Base-by-base conservation (phyloP, 2,113 vertebrate species). In the Solea senegalensis region DNA sequence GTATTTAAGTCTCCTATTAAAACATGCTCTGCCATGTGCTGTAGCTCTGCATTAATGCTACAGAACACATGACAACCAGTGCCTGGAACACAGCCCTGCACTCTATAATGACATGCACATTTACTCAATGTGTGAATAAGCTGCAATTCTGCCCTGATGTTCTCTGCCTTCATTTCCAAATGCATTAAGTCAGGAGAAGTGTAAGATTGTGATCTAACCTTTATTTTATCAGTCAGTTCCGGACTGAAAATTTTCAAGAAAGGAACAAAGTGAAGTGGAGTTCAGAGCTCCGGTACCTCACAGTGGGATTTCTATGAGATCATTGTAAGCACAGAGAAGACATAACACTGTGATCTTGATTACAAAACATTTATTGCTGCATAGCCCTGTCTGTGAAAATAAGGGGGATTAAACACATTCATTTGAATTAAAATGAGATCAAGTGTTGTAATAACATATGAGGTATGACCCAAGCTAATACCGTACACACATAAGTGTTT, bases 131-230 rank as follows among this genome's bases (percentile, higher is more conserved):
- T 39, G 56, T 55, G 41, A 56, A 76, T 48, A 55, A 6, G 3
- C 41, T 16, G 40, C 14, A 3, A 58, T 39, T 50, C 39, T 16
- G 40, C 10, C 3, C 16, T 13, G 49, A 66, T 44, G 56, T 43
- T 48, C 49, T 41, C 40, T n/a, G 51, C 46, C 39, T 34, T 50
- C 26, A 12, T 34, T 59, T 57, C 44, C 14, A 60, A 3, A 71
- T 14, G 21, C 39, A 69, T 27, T 6, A 8, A 57, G 1, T 65
- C 51, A 59, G 46, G 10, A 55, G 61, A 64, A 16, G 16, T 2
- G 48, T 27, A 60, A 63, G 65, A 39, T 52, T 45, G 61, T 76
- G 65, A 61, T 72, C 58, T 57, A 60, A 70, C 51, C 64, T 82
- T 55, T 66, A 53, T 67, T 63, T 59, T 40, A 60, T 66, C 72